phyloP scores from a whole-genome alignment of 2,888 invertebrate species.

The Drosophila sordidapex region DNA sequence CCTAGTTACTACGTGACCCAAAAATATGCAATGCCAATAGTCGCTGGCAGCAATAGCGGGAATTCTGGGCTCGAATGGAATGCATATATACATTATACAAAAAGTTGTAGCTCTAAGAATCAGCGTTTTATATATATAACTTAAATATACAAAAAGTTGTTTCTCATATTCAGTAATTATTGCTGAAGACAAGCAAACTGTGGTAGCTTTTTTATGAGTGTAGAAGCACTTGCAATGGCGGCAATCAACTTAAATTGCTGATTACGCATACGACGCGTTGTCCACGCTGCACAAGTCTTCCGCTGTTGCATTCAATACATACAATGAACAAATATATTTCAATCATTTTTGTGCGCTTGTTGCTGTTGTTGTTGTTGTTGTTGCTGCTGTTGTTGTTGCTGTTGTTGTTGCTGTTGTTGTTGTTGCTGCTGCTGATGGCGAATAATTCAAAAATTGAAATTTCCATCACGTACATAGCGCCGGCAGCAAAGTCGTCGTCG shows the following conservation, averaged over 20 bases:
- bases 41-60: conserved; percentile 1
- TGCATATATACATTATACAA: background rate
- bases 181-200: background rate
- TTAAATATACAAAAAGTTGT: too few relatives aligned
- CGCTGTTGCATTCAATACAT: background rate
- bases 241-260: conserved; percentile 72
- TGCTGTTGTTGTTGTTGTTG: conserved; percentile 10
- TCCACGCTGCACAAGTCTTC: background rate
- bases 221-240: conserved; percentile 29
- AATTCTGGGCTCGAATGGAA: conserved; percentile 1
- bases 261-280: conserved; percentile 58
- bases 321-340: conserved; percentile 55
- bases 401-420: conserved; percentile 11
- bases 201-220: background rate
- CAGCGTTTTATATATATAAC: background rate
- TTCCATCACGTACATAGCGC: conserved; percentile 68
- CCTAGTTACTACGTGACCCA: background rate
- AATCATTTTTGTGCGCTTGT: conserved; percentile 43
- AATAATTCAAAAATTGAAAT: conserved; percentile 71
- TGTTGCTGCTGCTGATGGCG: conserved; percentile 25
- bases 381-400: background rate
- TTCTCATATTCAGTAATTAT: background rate
- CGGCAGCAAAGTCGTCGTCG: conserved; percentile 44
- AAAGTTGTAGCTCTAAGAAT: background rate
- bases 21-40: conserved; percentile 15